Evolutionary conservation across 2,888 invertebrate genomes (phyloP).

Genomic region (Byasa hedistus): DNA sequence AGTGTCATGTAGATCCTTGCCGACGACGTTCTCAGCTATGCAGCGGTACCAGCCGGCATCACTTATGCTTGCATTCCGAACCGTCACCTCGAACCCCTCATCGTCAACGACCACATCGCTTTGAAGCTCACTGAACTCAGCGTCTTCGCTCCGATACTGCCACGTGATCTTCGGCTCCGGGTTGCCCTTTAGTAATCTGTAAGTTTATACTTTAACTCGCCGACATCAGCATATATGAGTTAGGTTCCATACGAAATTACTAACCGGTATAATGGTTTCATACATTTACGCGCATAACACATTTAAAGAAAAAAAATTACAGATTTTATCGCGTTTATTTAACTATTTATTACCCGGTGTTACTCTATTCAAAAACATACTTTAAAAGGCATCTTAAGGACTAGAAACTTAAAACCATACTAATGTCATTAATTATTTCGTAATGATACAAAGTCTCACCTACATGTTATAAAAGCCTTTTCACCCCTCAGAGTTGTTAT

Average conservation of each 20-base stretch:
- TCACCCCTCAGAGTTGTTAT: constrained; percentile 42
- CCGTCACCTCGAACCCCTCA: constrained; percentile 36
- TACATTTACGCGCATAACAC: too few species aligned
- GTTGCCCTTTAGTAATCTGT: constrained; percentile 56
- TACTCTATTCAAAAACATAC: too few species aligned
- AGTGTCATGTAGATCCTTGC: constrained; percentile 52
- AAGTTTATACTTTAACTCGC: constrained; percentile 25
- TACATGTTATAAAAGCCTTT: constrained; percentile 63
- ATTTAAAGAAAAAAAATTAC: too few species aligned
- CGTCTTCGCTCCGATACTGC: constrained; percentile 43
- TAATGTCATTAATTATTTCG: constrained; percentile 1
- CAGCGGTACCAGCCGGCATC: constrained; percentile 63
- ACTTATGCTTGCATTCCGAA: constrained; percentile 47
- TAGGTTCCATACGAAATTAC: too few species aligned
- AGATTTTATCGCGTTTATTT: too few species aligned
- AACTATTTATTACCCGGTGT: too few species aligned
- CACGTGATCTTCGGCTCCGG: constrained; percentile 57
- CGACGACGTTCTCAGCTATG: constrained; percentile 56
- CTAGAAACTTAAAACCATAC: too few species aligned
- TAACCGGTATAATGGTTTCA: too few species aligned
- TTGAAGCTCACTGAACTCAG: constrained; percentile 39
- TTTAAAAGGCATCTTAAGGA: too few species aligned
- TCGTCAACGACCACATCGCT: constrained; percentile 36
- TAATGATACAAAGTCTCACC: constrained; percentile 65
- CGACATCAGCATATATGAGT: neutral